These are phyloP conservation scores for Hypena proboscidalis DNA, from an alignment of 2,888 invertebrate genomes.

Conservation along the genomic window DNA sequence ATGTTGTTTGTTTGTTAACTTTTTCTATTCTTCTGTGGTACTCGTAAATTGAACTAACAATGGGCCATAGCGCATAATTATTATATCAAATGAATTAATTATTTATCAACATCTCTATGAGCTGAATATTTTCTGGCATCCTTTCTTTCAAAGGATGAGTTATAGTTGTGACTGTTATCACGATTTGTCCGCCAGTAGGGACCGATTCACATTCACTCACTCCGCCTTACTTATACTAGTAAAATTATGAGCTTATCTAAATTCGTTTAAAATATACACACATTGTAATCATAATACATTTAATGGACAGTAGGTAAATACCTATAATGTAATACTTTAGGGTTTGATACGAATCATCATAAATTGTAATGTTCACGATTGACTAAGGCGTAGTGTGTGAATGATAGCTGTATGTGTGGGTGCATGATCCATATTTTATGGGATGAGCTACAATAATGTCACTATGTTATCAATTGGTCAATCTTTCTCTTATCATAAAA, in stretches of 20 bases:
- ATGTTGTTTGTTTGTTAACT: too few species aligned
- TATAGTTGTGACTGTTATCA: slow-evolving; percentile 42
- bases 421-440: slow-evolving; percentile 23
- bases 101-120: too few species aligned
- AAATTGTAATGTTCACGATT: slow-evolving; percentile 35
- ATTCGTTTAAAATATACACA: slow-evolving; percentile 42
- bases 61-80: too few species aligned
- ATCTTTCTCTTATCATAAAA: too few species aligned
- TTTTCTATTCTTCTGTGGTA: too few species aligned
- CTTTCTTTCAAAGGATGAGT: slow-evolving; percentile 32
- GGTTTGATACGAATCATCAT: slow-evolving; percentile 39
- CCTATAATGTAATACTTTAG: slow-evolving; percentile 41
- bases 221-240: slow-evolving; percentile 40
- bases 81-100: too few species aligned
- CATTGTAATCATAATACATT: slow-evolving; percentile 41
- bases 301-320: slow-evolving; percentile 39
- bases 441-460: slow-evolving; percentile 13
- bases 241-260: slow-evolving; percentile 43
- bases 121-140: slow-evolving; percentile 36
- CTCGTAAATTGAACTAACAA: too few species aligned
- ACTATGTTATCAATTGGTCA: too few species aligned
- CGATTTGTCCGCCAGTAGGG: slow-evolving; percentile 41
- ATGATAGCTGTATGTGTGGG: slow-evolving; percentile 39
- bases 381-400: slow-evolving; percentile 43
- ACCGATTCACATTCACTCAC: slow-evolving; percentile 37